Evolutionary conservation across 2,888 invertebrate genomes (phyloP).

Genomic region (Baccha elongata): DNA sequence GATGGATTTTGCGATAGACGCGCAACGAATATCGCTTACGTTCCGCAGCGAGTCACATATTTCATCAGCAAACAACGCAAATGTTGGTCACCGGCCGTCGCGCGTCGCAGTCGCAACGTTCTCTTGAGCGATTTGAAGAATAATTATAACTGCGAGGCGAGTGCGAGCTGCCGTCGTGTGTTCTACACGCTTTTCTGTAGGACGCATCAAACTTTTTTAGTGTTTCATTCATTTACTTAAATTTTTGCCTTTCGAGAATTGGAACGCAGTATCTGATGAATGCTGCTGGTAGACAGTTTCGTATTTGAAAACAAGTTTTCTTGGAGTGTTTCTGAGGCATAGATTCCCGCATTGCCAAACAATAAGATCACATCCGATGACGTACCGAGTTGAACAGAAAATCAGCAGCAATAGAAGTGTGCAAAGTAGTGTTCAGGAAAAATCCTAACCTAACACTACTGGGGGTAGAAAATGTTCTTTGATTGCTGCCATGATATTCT

Average conservation of each 20-base stretch:
- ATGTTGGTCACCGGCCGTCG: slow-evolving; percentile 18
- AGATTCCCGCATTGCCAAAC: slow-evolving; percentile 28
- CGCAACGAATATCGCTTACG: slow-evolving; percentile 77
- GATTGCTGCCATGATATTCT: neutral
- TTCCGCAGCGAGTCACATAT: slow-evolving; percentile 32
- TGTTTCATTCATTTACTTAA: slow-evolving; percentile 45
- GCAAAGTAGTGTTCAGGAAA: slow-evolving; percentile 9
- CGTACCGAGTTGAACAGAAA: slow-evolving; percentile 63
- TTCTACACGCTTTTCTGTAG: slow-evolving; percentile 46
- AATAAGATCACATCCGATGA: slow-evolving; percentile 47
- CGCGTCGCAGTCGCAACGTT: neutral
- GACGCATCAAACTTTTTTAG: neutral
- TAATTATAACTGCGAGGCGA: neutral
- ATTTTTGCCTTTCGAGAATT: slow-evolving; percentile 4
- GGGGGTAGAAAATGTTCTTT: slow-evolving; percentile 6
- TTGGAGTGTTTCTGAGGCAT: neutral
- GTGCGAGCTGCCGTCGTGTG: slow-evolving; percentile 41
- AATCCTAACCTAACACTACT: neutral
- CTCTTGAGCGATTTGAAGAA: slow-evolving; percentile 38
- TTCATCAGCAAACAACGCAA: slow-evolving; percentile 19
- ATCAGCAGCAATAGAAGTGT: slow-evolving; percentile 56
- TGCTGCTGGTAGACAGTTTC: slow-evolving; percentile 32
- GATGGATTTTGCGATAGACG: slow-evolving; percentile 82
- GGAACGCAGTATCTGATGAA: neutral
- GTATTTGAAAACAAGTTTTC: slow-evolving; percentile 18